These are phyloP conservation scores for Auanema sp. DNA, from an alignment of 2,888 invertebrate genomes.

Conservation along the genomic window DNA sequence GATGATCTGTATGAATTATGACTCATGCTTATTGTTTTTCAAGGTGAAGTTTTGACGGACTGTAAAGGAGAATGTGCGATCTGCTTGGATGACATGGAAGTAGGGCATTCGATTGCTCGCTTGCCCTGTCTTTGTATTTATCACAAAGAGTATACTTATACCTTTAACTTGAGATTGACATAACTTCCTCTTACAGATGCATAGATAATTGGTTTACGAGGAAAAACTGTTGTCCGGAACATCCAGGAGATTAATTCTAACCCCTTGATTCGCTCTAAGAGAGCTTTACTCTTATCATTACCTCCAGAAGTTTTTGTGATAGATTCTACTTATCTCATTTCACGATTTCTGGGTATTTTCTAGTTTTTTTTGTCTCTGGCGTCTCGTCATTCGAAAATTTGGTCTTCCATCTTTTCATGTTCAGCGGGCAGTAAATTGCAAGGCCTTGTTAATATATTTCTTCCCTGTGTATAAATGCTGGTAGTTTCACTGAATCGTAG, in stretches of 20 bases:
- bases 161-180: slow-evolving; percentile 16
- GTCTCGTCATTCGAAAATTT: too few relatives aligned
- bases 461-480: too few relatives aligned
- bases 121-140: slow-evolving; percentile 99
- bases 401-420: too few relatives aligned
- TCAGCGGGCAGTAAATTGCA: too few relatives aligned
- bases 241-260: slow-evolving; percentile 80
- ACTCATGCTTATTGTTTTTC: slow-evolving; percentile 63
- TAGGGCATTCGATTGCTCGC: slow-evolving; percentile 95
- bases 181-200: slow-evolving; percentile 76
- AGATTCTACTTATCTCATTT: too few relatives aligned
- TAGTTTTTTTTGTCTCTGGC: too few relatives aligned
- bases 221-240: slow-evolving; percentile 97
- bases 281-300: too few relatives aligned
- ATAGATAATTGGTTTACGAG: slow-evolving; percentile 99
- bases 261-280: background rate
- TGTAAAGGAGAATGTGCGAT: slow-evolving; percentile 98
- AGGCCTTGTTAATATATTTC: too few relatives aligned
- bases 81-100: slow-evolving; percentile 92
- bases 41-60: slow-evolving; percentile 94
- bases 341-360: slow-evolving; percentile 3
- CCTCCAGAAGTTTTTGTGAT: too few relatives aligned
- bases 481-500: too few relatives aligned
- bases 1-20: slow-evolving; percentile 47
- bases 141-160: slow-evolving; percentile 83